Base-by-base conservation (phyloP, 2,888 invertebrate genomes). In the Pseudoips prasinana region DNA sequence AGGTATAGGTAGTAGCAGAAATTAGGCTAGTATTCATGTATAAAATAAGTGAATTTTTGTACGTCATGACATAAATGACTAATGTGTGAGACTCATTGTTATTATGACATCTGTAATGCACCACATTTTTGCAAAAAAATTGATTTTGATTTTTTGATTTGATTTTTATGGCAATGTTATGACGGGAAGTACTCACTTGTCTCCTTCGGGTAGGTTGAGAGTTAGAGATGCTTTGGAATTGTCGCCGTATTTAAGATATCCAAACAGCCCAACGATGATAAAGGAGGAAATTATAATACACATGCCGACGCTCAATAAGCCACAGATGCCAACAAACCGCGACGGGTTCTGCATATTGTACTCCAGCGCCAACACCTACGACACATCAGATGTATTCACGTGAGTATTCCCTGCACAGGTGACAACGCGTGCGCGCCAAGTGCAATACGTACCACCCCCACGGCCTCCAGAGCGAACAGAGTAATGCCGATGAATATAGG, bases 281-380 rank as follows among this genome's bases (percentile, higher is more conserved):
- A 98, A 98, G 1, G 97, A 76, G 1, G 86, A 46, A 0, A 95
- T 90, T 35, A 97, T 96, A 7, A 92, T 69, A 0, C 90, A 43
- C 95, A 98, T 97, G 7, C 93, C 89, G 47, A 92, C 86, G 64
- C 96, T 96, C 10, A 98, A 87, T 0, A 97, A 94, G 0, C 98
- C 98, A 33, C 87, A 92, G 1, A 87, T 66, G 0, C 94, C 94
- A 0, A 92, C 92, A 77, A 98, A 97, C 8, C 91, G 87, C 54
- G 92, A 91, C 0, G 97, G 97, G 0, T 92, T 88, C 63, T 94
- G 94, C 97, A 98, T 97, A 70, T 96, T 95, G 73, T 97, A 97
- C 76, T 98, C 97, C 50, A 98, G 75, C 0, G 98, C 97, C 72
- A 98, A 89, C 10, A 97, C 93, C 96, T 96, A 60, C 8, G 18